Base-by-base conservation (phyloP, 1,140 invertebrate genomes). In the Drosophila persimilis region DNA sequence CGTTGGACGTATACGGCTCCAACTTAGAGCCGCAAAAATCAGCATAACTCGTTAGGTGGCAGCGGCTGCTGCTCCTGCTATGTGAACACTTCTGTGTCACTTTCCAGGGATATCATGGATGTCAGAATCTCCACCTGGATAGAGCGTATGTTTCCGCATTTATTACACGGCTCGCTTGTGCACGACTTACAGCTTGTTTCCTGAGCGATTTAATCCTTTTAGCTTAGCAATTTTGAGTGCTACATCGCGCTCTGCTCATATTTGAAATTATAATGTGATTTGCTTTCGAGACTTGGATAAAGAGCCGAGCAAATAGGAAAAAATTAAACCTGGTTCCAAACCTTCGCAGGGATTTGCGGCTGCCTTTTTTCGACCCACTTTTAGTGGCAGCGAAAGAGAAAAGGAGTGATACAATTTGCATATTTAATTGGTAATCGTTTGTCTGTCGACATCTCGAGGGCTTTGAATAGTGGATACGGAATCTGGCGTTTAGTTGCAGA, bases 11-110 rank as follows among this genome's bases (percentile, higher is more conserved):
- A 74, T 67, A 74, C 61, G 50, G 72, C 71, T 74, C 26, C 50
- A 56, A 44, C 64, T 80, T 77, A 73, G 86, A 86, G 77, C 80
- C 80, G 53, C 77, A 86, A 77, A 85, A 86, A 84, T 84, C 80
- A 71, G 64, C 77, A 70, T 39, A 80, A 63, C 73, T 77, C 66
- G 60, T 80, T 70, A 57, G 54, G 48, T 45, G 56, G 59, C 11
- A 13, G 3, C 35, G 11, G 9, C 35, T 39, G 35, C 35, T 39
- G 11, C 35, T 13, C 11, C 35, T 13, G 35, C 1, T 35, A 39
- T 39, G 35, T 13, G 11, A 39, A 13, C 35, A 9, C 31, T 11
- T 11, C 31, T 66, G 48, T 52, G 62, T 63, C 66, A 72, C 58
- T 57, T 70, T 60, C 54, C 54, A 39, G 26, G 0, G 26, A 26